Base-by-base conservation (phyloP, 2,113 vertebrate species). In the Axis porcinus region DNA sequence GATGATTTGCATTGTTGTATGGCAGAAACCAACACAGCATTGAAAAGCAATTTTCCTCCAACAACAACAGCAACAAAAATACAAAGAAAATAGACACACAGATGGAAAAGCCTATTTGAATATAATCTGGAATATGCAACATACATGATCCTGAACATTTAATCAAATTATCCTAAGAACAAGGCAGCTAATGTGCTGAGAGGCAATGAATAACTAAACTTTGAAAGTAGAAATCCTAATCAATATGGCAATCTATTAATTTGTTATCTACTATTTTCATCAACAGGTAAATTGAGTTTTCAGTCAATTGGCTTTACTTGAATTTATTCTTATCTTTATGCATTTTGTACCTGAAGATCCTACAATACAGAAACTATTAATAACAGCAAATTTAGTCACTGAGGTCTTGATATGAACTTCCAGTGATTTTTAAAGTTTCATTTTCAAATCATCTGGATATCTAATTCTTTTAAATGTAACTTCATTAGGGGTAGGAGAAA, bases 211-310 rank as follows among this genome's bases (percentile, higher is more conserved):
- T 85, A 91, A 28, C 28, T 58, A 86, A 85, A 30, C 10, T n/a
- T 64, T 91, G 19, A 64, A 47, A 52, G 33, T 30, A 86, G 47
- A 86, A 47, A 52, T 82, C 7, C 12, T 91, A 89, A 96, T 86
- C 25, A 47, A n/a, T 78, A 78, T 58, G 40, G 7, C 14, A 81
- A n/a, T 86, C 43, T 40, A 78, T 93, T 50, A 8, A 76, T 76
- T 93, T 91, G 3, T 16, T 86, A 30, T 81, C 94, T 96, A 25
- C 28, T 83, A 33, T 50, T 94, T 94, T 92, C 86, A 92, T 84
- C 13, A 94, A 60, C 13, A 93, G 19, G 57, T 15, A 95, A 78
- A 62, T 47, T 79, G 14, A 62, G 40, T 64, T 95, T 84, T 87
- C 57, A 96, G 25, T 79, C 87, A 84, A 81, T 30, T 88, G 1